phyloP scores from a whole-genome alignment of 2,797 vertebrate genomes.

The Sebastes itinus region DNA sequence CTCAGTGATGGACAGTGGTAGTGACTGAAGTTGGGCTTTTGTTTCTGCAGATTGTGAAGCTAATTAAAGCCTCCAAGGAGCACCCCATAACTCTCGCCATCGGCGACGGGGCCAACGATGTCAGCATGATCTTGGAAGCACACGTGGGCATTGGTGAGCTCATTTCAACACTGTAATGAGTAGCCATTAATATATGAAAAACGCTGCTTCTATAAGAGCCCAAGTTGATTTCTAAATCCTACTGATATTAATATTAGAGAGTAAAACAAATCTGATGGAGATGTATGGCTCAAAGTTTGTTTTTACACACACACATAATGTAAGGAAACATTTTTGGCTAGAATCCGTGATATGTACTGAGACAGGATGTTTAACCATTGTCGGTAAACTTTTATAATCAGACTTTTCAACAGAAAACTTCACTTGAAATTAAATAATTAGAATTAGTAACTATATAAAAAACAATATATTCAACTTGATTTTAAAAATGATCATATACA shows the following conservation, averaged over 20 bases:
- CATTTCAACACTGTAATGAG: neutral
- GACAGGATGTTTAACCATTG: neutral
- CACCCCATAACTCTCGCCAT: slow-evolving; percentile 96
- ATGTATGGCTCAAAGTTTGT: neutral
- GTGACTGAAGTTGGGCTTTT: neutral
- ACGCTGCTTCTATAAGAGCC: neutral
- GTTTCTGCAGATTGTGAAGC: slow-evolving; percentile 91
- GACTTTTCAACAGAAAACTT: neutral
- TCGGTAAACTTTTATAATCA: neutral
- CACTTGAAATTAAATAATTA: neutral
- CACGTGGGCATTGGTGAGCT: slow-evolving; percentile 97
- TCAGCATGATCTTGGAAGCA: slow-evolving; percentile 99
- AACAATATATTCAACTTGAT: neutral
- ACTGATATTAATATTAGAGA: neutral
- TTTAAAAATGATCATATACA: neutral
- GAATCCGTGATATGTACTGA: neutral
- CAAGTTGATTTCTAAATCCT: neutral
- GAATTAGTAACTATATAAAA: neutral
- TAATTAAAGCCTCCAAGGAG: slow-evolving; percentile 96
- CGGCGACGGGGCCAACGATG: slow-evolving; percentile 98
- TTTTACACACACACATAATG: neutral
- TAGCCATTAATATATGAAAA: neutral
- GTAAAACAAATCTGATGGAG: neutral
- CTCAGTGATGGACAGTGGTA: neutral
- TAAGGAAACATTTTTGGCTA: neutral